Evolutionary conservation across 2,888 invertebrate species (phyloP).

Genomic region (Aquatica leii): DNA sequence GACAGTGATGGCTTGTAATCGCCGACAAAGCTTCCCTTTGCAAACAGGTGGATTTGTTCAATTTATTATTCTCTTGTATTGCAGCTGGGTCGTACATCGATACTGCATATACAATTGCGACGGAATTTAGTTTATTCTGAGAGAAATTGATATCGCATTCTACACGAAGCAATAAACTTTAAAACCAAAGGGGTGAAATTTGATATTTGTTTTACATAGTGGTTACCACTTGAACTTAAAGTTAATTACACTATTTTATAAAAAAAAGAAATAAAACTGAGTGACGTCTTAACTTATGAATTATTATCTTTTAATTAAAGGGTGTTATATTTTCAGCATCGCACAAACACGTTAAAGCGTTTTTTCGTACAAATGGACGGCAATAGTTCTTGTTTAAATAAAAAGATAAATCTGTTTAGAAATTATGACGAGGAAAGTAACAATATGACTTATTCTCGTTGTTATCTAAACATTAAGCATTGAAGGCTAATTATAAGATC

Average conservation of each 20-base stretch:
- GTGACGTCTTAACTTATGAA: neutral
- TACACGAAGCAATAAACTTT: neutral
- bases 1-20: slow-evolving; percentile 63
- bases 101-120: slow-evolving; percentile 14
- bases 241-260: neutral
- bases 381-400: too few species aligned
- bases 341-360: too few species aligned
- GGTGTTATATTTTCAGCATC: too few species aligned
- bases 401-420: too few species aligned
- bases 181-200: neutral
- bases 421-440: too few species aligned
- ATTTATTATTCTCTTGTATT: slow-evolving; percentile 35
- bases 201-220: neutral
- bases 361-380: too few species aligned
- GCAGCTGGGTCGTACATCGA: slow-evolving; percentile 34
- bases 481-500: slow-evolving; percentile 28
- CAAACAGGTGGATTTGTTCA: slow-evolving; percentile 60
- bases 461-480: slow-evolving; percentile 27
- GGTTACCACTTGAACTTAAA: neutral
- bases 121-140: slow-evolving; percentile 13
- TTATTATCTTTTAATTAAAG: too few species aligned
- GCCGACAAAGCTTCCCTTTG: slow-evolving; percentile 57
- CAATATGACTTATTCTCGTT: slow-evolving; percentile 13
- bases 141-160: neutral
- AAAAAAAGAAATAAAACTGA: neutral